Percentiles rank a stretch among this genome's conserved stretches.
These are phyloP conservation scores for Zaprionus davidi DNA, from an alignment of 1,140 invertebrate species.

Conservation along the genomic window DNA sequence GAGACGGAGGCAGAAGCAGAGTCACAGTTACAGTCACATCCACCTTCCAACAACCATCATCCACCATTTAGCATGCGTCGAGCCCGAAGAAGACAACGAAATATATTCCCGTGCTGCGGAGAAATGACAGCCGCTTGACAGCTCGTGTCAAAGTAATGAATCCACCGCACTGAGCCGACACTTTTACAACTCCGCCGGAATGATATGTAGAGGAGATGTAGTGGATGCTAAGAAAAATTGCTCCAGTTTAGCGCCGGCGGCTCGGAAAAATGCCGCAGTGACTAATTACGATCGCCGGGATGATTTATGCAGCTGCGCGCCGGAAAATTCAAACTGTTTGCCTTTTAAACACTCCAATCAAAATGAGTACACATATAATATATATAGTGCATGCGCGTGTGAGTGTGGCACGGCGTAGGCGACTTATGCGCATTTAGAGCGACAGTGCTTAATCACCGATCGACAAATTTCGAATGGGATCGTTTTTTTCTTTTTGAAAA, in stretches of 20 bases:
- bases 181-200: slow-evolving; percentile 68
- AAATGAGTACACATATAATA: slow-evolving; percentile 20
- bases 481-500: slow-evolving; percentile 45
- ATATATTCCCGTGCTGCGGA: slow-evolving; percentile 76
- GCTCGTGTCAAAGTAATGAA: slow-evolving; percentile 84
- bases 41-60: slow-evolving; percentile 50
- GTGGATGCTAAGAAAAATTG: slow-evolving; percentile 65
- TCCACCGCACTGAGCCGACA: slow-evolving; percentile 80
- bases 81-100: slow-evolving; percentile 31
- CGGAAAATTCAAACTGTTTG: slow-evolving; percentile 60
- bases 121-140: slow-evolving; percentile 83
- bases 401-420: slow-evolving; percentile 21
- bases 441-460: slow-evolving; percentile 52
- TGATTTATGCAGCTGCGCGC: slow-evolving; percentile 77
- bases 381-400: not conserved
- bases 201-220: slow-evolving; percentile 16
- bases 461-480: slow-evolving; percentile 53
- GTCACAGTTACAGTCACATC: not conserved
- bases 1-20: not conserved
- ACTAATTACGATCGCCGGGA: slow-evolving; percentile 76
- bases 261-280: slow-evolving; percentile 60
- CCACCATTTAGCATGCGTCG: slow-evolving; percentile 59
- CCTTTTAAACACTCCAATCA: slow-evolving; percentile 65
- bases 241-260: slow-evolving; percentile 78
- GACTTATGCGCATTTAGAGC: slow-evolving; percentile 18